Percentiles rank a stretch among this genome's conserved stretches.
Evolutionary conservation across 2,888 invertebrate genomes (phyloP).

Genomic region (Lithophane ornitopus): DNA sequence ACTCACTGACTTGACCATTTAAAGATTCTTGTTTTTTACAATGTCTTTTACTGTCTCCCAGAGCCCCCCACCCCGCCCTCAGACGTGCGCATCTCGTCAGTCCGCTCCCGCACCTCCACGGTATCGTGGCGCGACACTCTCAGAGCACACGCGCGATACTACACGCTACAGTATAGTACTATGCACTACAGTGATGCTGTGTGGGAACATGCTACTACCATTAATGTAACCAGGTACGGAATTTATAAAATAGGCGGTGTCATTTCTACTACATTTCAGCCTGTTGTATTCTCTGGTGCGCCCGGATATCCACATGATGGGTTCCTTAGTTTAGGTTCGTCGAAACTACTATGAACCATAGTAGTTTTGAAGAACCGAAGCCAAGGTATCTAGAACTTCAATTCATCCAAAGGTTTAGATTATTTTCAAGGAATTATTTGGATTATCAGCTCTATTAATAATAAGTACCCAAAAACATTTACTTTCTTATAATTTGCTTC

Average conservation of each 20-base stretch:
- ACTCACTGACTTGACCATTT: not conserved
- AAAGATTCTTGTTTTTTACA: not conserved
- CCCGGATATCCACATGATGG: not conserved
- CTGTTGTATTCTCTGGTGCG: too few relatives aligned
- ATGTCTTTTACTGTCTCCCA: conserved; percentile 55
- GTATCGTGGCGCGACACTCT: conserved; percentile 84
- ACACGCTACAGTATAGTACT: conserved; percentile 82
- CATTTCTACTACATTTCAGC: not conserved
- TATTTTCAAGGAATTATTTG: not conserved
- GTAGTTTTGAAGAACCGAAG: not conserved
- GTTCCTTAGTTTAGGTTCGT: not conserved
- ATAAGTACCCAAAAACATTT: not conserved
- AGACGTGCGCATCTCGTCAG: conserved; percentile 81
- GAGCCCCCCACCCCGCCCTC: conserved; percentile 87
- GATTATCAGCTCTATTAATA: not conserved
- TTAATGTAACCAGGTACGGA: conserved; percentile 83
- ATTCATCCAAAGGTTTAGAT: not conserved
- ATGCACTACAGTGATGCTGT: conserved; percentile 75
- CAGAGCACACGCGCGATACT: conserved; percentile 80
- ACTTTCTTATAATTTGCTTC: not conserved
- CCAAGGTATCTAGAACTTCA: not conserved
- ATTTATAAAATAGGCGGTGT: too few relatives aligned
- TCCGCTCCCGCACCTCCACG: conserved; percentile 77
- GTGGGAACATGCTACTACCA: conserved; percentile 83
- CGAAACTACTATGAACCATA: not conserved